Conservation (phyloP, 2,797 vertebrate species). For the Adelosebastes latens region DNA sequence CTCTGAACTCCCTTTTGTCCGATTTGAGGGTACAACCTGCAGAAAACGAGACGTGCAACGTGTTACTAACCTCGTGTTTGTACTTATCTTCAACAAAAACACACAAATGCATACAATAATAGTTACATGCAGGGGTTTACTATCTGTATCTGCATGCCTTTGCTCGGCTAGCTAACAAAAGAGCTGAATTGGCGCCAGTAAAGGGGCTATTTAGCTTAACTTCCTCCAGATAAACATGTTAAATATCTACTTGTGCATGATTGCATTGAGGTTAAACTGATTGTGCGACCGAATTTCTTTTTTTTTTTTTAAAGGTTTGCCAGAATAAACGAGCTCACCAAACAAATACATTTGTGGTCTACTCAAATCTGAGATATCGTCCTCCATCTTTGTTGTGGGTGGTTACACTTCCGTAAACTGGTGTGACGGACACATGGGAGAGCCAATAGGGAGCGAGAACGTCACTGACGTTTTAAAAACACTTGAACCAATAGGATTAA, state of each 20-base stretch:
- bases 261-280: neutral
- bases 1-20: constrained; percentile 83
- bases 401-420: constrained; percentile 51
- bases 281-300: constrained; percentile 7
- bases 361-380: constrained; percentile 77
- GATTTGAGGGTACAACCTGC: constrained; percentile 83
- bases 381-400: constrained; percentile 81
- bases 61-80: neutral
- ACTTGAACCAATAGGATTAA: constrained; percentile 47
- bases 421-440: constrained; percentile 18
- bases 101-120: neutral
- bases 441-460: constrained; percentile 54
- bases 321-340: constrained; percentile 74
- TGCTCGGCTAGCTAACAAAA: constrained; percentile 68
- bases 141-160: neutral
- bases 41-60: neutral
- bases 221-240: neutral
- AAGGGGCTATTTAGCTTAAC: neutral
- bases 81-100: neutral
- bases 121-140: too few species aligned
- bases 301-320: neutral
- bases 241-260: neutral
- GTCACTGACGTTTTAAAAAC: too few species aligned
- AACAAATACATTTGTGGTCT: constrained; percentile 87
- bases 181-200: constrained; percentile 64